Base-by-base conservation (phyloP, 2,113 vertebrate genomes). In the Oncorhynchus masou region DNA sequence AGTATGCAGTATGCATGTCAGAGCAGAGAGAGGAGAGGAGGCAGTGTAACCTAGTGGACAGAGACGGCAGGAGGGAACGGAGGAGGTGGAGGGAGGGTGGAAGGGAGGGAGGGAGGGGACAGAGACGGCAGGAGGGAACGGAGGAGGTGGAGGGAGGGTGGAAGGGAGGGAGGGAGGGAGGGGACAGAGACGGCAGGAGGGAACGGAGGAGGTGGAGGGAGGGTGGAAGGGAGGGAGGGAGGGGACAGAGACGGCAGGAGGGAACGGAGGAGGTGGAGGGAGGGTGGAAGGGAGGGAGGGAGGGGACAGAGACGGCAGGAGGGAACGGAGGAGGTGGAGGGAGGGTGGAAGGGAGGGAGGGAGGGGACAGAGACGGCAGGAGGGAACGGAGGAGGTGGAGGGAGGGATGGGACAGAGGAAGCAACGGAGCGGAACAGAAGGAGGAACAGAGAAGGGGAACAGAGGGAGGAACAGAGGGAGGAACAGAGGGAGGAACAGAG, bases 41-140 rank as follows among this genome's bases (percentile, higher is more conserved):
- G 91, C 91, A 93, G 92, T 92, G 92, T 90, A 92, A 89, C 89
- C 92, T 92, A 91, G 92, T 90, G 93, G 92, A 85, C 87, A 88
- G 65, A 84, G 16, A 81, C 74, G 80, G 88, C 73, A 86, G 81
- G 81, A 45, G 74, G 87, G 75, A 62, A n/a, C 34, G 12, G 20
- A 57, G 68, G 70, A 39, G 74, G 29, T 66, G n/a, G 67, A 65
- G 57, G 22, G 72, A 25, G 45, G 70, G n/a, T 51, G 74, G 45
- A 7, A 15, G 39, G 19, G 22, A 22, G 51, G 9, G 31, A 34
- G 31, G 4, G 31, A 34, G 31, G 4, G 93, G 92, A 85, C 87
- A 88, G 65, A 84, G 16, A 81, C 74, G 80, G 88, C 73, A 86
- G 81, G 81, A 45, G 74, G 87, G 75, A 62, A n/a, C 34, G 12